phyloP scores from a whole-genome alignment of 2,797 vertebrate genomes.

The Galagoides demidoff region DNA sequence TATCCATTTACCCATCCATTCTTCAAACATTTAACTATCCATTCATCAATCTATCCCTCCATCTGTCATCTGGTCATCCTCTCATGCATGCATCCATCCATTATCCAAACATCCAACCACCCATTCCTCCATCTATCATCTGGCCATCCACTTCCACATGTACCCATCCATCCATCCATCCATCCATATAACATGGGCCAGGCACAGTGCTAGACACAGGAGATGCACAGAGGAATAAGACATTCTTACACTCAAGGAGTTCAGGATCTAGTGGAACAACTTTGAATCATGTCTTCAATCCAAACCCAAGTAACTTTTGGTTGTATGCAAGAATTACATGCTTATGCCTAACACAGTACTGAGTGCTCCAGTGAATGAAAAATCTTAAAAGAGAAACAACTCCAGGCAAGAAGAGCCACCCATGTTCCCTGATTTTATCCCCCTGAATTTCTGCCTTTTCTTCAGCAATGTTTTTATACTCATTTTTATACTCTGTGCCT shows the following conservation, averaged over 20 bases:
- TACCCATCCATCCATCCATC: not conserved
- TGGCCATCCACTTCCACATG: not conserved
- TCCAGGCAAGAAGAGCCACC: not conserved
- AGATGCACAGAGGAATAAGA: not conserved
- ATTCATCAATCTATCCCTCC: not conserved
- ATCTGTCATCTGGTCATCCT: not conserved
- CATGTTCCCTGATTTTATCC: conserved; percentile 19
- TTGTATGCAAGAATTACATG: not conserved
- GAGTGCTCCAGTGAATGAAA: not conserved
- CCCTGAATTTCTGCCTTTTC: conserved; percentile 7
- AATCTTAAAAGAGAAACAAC: not conserved
- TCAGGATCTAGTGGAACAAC: not conserved
- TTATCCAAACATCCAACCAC: not conserved
- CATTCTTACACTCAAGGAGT: not conserved
- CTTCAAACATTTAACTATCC: not conserved
- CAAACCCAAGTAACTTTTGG: conserved; percentile 32
- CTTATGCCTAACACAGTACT: not conserved
- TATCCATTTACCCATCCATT: not conserved
- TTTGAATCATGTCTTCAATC: conserved; percentile 38
- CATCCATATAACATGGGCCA: not conserved
- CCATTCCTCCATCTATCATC: not conserved
- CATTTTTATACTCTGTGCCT: not conserved
- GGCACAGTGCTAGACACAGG: not conserved
- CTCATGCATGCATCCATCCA: not conserved
- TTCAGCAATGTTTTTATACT: not conserved